Percentiles rank a stretch among this genome's conserved stretches.
Conservation (phyloP, 2,113 vertebrate genomes). For the Scomber colias region DNA sequence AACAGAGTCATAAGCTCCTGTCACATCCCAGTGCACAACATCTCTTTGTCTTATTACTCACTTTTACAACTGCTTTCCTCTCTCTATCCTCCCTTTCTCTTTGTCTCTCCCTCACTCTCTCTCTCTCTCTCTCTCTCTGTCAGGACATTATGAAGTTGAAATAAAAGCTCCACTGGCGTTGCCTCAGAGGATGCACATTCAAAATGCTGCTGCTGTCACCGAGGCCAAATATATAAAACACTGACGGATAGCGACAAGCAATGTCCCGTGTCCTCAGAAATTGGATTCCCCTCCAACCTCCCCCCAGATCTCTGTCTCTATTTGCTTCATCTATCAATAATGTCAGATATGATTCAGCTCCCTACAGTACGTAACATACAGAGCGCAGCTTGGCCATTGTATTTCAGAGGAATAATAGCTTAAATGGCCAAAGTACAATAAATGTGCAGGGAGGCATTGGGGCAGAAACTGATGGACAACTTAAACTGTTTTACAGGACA, state of each 20-base stretch:
- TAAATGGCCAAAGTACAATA: not conserved
- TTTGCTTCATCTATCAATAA: constrained; percentile 39
- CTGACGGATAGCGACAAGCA: constrained; percentile 51
- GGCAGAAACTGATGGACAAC: no score
- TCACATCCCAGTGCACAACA: constrained; percentile 36
- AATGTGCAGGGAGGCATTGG: not conserved
- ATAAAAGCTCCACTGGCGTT: constrained; percentile 41
- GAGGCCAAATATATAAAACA: constrained; percentile 61
- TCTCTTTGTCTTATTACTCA: constrained; percentile 37
- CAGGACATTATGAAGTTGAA: constrained; percentile 53
- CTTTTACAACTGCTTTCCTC: constrained; percentile 41
- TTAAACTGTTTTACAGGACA: no score
- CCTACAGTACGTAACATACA: constrained; percentile 19
- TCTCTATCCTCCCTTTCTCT: not conserved
- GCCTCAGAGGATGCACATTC: constrained; percentile 18
- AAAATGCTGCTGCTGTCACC: constrained; percentile 24
- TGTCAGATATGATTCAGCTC: constrained; percentile 45
- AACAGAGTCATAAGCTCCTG: constrained; percentile 31
- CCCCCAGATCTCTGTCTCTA: constrained; percentile 23
- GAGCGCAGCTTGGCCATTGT: not conserved
- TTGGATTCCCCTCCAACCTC: constrained; percentile 54
- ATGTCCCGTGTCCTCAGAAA: constrained; percentile 68
- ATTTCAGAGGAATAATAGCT: not conserved
- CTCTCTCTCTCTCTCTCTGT: constrained; percentile 18
- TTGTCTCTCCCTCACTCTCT: not conserved